Base-by-base conservation (phyloP, 1,140 invertebrate genomes). In the Anoplophora glabripennis region DNA sequence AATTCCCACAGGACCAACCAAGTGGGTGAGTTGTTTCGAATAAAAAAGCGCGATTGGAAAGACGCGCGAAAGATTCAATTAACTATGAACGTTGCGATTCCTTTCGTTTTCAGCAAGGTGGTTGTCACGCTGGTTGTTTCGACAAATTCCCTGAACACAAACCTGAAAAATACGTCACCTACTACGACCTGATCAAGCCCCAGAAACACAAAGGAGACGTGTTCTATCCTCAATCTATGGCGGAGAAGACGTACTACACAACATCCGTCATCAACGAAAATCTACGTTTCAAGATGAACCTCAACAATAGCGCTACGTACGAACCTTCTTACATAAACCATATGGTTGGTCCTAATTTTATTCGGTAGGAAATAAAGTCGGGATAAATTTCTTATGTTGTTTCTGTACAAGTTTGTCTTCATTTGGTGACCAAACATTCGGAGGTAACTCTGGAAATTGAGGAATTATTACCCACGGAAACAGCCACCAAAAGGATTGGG, bases 101-200 rank as follows among this genome's bases (percentile, higher is more conserved):
- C 5, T 28, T 42, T 53, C 55, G 35, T 14, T 17, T 67, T 18
- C 56, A 72, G 71, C 61, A 53, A 55, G 72, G 72, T 28, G 72
- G 74, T 49, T 68, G 61, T 53, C 69, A 75, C 33, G 68, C 64
- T 12, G 73, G 73, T 11, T 68, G 71, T 38, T 75, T 75, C 18
- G 55, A 65, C n/a, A 66, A 63, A 46, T 75, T 60, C 36, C 74
- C 74, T 1, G 63, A 62, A 45, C 63, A 69, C 48, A 66, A 63
- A 53, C 45, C 63, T 0, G 61, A 66, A 11, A 72, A 63, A 57
- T 72, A 71, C 34, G 45, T 52, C 36, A 17, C 45, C 0, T 52
- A 55, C 40, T 45, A n/a, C 11, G 53, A 65, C 14, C 45, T 49
- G 21, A 42, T 63, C 4, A 65, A 61, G 36, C 57, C 58, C 1